Base-by-base conservation (phyloP, 2,797 vertebrate species). In the Clamator glandarius region DNA sequence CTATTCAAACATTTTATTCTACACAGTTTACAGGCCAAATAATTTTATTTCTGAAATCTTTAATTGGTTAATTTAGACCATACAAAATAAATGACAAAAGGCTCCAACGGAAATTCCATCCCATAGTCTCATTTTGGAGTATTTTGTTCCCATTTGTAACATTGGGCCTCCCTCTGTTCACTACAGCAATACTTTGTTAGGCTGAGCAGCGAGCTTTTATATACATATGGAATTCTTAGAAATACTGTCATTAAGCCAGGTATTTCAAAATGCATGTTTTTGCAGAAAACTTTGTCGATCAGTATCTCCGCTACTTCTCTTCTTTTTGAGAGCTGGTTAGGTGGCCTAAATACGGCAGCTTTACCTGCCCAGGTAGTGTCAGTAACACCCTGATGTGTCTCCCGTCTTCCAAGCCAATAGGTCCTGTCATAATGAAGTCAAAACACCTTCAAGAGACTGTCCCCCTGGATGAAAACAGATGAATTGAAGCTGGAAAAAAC, bases 1-100 rank as follows among this genome's bases (percentile, higher is more conserved):
- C 81, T 96, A 97, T 92, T 97, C 73, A 97, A 96, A 97, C 69
- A 95, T 89, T 95, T 95, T 92, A 80, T 66, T 95, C 87, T 54
- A 62, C 39, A 84, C 78, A 84, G 61, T 81, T 73, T 88, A 75
- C 51, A 80, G 29, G 75, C 84, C 85, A 95, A 94, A 94, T 87
- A 72, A 94, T 92, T 92, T 95, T 89, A 93, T 96, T 97, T 97
- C 92, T 96, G 64, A 95, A 95, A 88, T 64, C 46, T 78, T 95
- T 96, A 88, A 94, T 94, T 96, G 84, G 87, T 92, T 96, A 95
- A 97, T 96, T 95, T 95, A 92, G 48, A 84, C 61, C 86, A 89
- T 72, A 54, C 59, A 63, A 89, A 92, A 85, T 83, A 88, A 86
- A 93, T 84, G 81, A 80, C 50, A 84, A 75, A 91, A 88, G 58